Evolutionary conservation across 2,797 vertebrate genomes (phyloP), one percentile per base, ranked within the genome.

Genomic region (Sorex maritimensis): DNA sequence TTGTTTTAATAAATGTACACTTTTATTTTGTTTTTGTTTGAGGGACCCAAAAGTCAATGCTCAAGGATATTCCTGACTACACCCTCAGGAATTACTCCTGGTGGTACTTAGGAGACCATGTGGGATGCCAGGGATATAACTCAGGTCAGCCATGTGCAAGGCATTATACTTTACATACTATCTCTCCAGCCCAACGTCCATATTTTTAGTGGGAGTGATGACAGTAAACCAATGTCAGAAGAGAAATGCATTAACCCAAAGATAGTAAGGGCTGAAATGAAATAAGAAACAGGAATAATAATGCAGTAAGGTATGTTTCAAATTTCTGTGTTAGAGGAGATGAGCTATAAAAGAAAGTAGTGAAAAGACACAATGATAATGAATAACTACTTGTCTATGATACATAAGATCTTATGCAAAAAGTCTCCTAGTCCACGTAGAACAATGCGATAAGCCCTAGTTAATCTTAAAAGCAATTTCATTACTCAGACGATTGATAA

Each of bases 281-380:
- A 58, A 52, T 46, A 88, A 26, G n/a, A 63, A 81, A 41, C 1
- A 65, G 28, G 21, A 38, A 55, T 19, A 63, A 67, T 26, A 55
- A 74, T 44, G 38, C 38, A 28, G 2, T 30, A n/a, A 79, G 49
- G 13, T 21, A 5, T 41, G 46, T 26, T 68, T 23, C 13, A 82
- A 72, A 26, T 73, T 87, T 82, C 34, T 13, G 19, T 46, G 34
- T 55, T 91, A 46, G 55, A 67, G 78, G 91, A 83, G 13, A 49
- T 7, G 19, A 67, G 63, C 65, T 78, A 44, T 79, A 52, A 86
- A 75, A 86, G 34, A 89, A 89, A 41, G 55, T 71, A 30, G 19
- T 19, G 19, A 14, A 26, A 11, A 46, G 65, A 6, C 8, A 67
- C 24, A 67, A 13, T 67, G 26, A 28, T 67, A 19, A 28, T 26